These are phyloP conservation scores for Meiosimyza platycephala DNA, from an alignment of 2,888 invertebrate genomes.

Conservation along the genomic window DNA sequence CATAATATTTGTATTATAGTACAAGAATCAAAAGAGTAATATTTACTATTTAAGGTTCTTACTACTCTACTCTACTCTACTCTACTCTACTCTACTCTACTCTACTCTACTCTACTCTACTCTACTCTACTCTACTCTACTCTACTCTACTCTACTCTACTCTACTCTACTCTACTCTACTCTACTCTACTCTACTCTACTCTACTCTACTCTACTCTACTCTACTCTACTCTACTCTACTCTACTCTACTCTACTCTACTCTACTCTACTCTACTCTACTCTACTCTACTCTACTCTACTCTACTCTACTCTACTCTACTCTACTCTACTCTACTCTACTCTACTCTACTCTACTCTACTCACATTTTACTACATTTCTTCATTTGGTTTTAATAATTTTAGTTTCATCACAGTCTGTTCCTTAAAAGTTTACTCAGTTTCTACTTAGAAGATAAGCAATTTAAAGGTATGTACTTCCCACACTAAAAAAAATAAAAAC, in stretches of 20 bases:
- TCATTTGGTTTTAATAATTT: too few relatives aligned
- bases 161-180: not conserved
- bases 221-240: constrained; percentile 6
- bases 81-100: not conserved
- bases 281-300: not conserved
- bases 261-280: constrained; percentile 7
- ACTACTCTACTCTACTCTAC: not conserved
- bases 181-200: constrained; percentile 10
- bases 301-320: constrained; percentile 8
- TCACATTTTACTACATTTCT: too few relatives aligned
- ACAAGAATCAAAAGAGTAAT: too few relatives aligned
- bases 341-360: too few relatives aligned
- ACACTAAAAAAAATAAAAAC: too few relatives aligned
- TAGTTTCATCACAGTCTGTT: too few relatives aligned
- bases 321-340: not conserved
- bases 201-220: constrained; percentile 7
- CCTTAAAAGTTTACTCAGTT: too few relatives aligned
- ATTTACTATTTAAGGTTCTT: too few relatives aligned
- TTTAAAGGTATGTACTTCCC: too few relatives aligned
- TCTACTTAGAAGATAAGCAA: too few relatives aligned
- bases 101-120: not conserved
- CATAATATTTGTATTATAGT: too few relatives aligned
- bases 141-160: not conserved
- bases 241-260: constrained; percentile 1
- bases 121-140: not conserved